Evolutionary conservation across 2,797 vertebrate species (phyloP).

Genomic region (Selene dorsalis): DNA sequence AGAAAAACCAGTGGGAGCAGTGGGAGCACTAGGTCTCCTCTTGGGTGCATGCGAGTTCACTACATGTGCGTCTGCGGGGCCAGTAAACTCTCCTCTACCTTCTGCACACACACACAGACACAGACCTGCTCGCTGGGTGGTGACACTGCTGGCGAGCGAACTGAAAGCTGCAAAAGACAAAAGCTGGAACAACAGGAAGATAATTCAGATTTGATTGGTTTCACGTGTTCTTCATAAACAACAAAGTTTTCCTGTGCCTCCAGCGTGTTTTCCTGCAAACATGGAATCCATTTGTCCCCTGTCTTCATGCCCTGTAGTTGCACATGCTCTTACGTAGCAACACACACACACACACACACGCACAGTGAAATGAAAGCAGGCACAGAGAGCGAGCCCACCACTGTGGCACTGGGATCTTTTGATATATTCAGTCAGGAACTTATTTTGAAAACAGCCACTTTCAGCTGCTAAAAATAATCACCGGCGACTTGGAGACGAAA

Average conservation of each 20-base stretch:
- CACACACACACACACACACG: conserved; percentile 48
- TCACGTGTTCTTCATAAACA: conserved; percentile 88
- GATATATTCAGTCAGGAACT: conserved; percentile 69
- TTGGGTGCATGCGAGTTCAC: conserved; percentile 49
- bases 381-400: conserved; percentile 62
- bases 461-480: conserved; percentile 74
- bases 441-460: conserved; percentile 76
- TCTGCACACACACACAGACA: conserved; percentile 54
- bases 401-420: conserved; percentile 69
- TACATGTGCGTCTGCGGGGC: conserved; percentile 26
- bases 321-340: conserved; percentile 64
- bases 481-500: conserved; percentile 56
- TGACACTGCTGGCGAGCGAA: conserved; percentile 80
- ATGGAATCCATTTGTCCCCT: conserved; percentile 86
- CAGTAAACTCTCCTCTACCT: conserved; percentile 36
- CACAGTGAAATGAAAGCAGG: conserved; percentile 59
- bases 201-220: conserved; percentile 88
- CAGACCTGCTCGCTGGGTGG: conserved; percentile 84
- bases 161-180: conserved; percentile 80
- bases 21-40: conserved; percentile 1
- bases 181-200: conserved; percentile 86
- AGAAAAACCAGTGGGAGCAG: not conserved
- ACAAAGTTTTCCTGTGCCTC: conserved; percentile 83
- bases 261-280: conserved; percentile 84
- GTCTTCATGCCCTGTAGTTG: conserved; percentile 72